Base-by-base conservation (phyloP, 2,888 invertebrate species). In the Polydrusus cervinus region DNA sequence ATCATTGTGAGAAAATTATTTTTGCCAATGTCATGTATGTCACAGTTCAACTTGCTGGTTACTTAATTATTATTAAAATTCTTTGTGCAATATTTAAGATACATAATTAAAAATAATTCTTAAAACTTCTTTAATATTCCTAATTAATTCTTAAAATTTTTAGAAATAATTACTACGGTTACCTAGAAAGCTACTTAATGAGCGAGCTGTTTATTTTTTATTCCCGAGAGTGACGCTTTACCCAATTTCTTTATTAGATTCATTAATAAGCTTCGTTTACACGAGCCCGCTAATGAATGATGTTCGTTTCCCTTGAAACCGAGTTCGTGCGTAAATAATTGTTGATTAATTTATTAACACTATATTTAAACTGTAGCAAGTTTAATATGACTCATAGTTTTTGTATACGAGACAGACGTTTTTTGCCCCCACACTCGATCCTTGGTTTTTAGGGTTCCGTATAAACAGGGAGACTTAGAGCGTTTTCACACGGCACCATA, bases 221-320 rank as follows among this genome's bases (percentile, higher is more conserved):
- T 49, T 25, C 25, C 49, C 61, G 3, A 60, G 45, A 30, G 10
- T 47, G 64, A 64, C 20, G 30, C 45, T 34, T 61, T 57, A 25
- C 16, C 55, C 51, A 55, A 68, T 68, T 60, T 49, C 43, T 61
- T 49, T 69, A 69, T 61, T 61, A 49, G 69, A 61, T 30, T 69
- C 57, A 68, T 57, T 57, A 68, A 55, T 45, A 68, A 45, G 43
- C 34, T 55, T 68, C 45, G 57, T 68, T 57, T 68, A 20, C 57
- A 55, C 57, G 14, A 55, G 16, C 45, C 10, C 34, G 25, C 25
- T 68, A 68, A 68, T 68, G 57, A 68, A 68, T 68, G 47, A 67
- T 25, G 18, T 13, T 53, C 51, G 38, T 67, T 53, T 67, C 38
- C 14, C 45, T n/a, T 34, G 65, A 65, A 65, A 51, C 38, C 47